A percentile compares a stretch with the other conserved stretches of the same genome.
These are phyloP conservation scores for Rutilus rutilus DNA, from an alignment of 2,113 vertebrate genomes.

Conservation along the genomic window DNA sequence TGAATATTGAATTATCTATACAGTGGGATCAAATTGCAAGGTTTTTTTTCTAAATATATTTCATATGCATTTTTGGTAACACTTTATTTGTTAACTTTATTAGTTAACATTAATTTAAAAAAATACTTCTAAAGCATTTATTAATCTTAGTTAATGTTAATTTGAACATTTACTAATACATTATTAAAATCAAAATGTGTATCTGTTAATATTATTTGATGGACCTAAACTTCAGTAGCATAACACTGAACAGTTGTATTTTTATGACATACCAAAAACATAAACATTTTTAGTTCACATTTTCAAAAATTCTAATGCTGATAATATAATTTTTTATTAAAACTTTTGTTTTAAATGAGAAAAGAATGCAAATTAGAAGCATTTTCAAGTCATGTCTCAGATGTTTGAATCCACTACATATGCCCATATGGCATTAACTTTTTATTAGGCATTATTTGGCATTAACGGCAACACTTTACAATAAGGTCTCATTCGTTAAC, in stretches of 20 bases:
- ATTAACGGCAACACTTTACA: too few species aligned
- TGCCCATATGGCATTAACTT: neutral
- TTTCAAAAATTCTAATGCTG: neutral
- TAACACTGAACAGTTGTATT: too few species aligned
- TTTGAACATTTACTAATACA: too few species aligned
- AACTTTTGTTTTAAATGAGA: neutral
- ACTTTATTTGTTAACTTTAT: too few species aligned
- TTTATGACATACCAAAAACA: neutral
- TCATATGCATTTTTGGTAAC: neutral
- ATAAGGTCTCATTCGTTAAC: too few species aligned
- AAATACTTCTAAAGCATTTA: too few species aligned
- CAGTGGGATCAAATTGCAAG: neutral
- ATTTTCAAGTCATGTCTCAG: neutral
- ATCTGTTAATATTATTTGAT: too few species aligned
- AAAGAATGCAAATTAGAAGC: neutral
- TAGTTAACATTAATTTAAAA: too few species aligned
- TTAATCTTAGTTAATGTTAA: too few species aligned
- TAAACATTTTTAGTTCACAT: neutral
- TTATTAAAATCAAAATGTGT: too few species aligned
- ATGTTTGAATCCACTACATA: neutral
- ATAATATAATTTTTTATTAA: neutral
- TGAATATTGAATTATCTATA: neutral
- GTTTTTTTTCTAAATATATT: neutral
- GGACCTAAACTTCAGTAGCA: too few species aligned
- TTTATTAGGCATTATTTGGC: neutral